Base-by-base conservation (phyloP, 1,140 invertebrate genomes). In the Hirudo medicinalis region DNA sequence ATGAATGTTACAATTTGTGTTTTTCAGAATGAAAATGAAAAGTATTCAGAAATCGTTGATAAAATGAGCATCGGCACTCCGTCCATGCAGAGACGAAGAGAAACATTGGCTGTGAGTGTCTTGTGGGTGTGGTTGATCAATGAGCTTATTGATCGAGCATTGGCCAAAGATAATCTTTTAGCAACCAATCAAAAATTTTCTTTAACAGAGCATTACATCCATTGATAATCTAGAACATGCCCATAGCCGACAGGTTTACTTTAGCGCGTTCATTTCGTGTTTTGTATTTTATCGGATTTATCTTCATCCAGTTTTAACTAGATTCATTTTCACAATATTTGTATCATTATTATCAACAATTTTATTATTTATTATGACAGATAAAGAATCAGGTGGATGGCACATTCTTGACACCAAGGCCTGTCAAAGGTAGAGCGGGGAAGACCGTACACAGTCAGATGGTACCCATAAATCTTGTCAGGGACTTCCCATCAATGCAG, bases 11-110 rank as follows among this genome's bases (percentile, higher is more conserved):
- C 9, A n/a, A n/a, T n/a, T n/a, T 20, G 6, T 19, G 4, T 63
- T 60, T 49, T 70, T n/a, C n/a, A 19, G 54, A 36, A 15, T 54
- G 19, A 32, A 54, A 43, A 36, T 72, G 69, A 70, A 25, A 70
- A 54, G 22, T 70, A 70, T 29, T 70, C 69, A 53, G 69, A 70
- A 11, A 70, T 70, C 5, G 69, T 70, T 70, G 69, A 70, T 25
- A 36, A 70, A 32, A n/a, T 70, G 69, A 70, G 69, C 69, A 70
- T 70, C 15, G 69, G 69, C n/a, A 70, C 69, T 1, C 69, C 69
- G 25, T 20, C 49, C 9, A 54, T 70, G 49, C 69, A 70, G n/a
- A 40, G 69, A 22, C 40, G 69, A 11, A 70, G 69, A 70, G 69
- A 70, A 53, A 70, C 69, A 9, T 53, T 70, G 29, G 69, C 69